Evolutionary conservation across 2,888 invertebrate genomes (phyloP).

Genomic region (Eudemis profundana): DNA sequence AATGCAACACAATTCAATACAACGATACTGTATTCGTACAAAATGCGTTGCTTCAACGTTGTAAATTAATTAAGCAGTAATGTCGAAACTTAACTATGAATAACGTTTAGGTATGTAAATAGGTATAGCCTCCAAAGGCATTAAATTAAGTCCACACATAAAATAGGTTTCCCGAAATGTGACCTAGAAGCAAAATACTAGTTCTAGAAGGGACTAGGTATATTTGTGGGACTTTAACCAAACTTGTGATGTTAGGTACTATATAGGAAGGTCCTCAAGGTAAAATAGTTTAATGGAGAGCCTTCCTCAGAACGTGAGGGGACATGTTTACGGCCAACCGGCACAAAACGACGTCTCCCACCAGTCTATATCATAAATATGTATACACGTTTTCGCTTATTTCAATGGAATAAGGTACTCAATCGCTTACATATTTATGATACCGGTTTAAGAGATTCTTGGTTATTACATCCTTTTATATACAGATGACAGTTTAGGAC

Average conservation of each 20-base stretch:
- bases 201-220: neutral
- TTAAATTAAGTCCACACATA: neutral
- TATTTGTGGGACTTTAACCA: slow-evolving; percentile 11
- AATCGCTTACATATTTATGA: neutral
- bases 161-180: slow-evolving; percentile 12
- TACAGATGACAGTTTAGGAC: slow-evolving; percentile 44
- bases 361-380: neutral
- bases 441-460: neutral
- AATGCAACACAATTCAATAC: too few relatives aligned
- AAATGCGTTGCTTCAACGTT: too few relatives aligned
- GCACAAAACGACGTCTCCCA: neutral
- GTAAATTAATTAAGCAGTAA: too few relatives aligned
- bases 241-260: slow-evolving; percentile 8
- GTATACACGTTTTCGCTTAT: neutral
- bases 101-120: too few relatives aligned
- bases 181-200: neutral
- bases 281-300: slow-evolving; percentile 62
- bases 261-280: slow-evolving; percentile 43
- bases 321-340: slow-evolving; percentile 43
- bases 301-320: slow-evolving; percentile 48
- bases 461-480: slow-evolving; percentile 8
- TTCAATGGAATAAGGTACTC: neutral
- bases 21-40: too few relatives aligned
- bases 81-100: too few relatives aligned
- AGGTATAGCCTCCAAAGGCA: neutral